Percentiles rank a stretch among this genome's conserved stretches.
These are phyloP conservation scores for Drosophila arizonae DNA, from an alignment of 1,140 invertebrate genomes.

Conservation along the genomic window DNA sequence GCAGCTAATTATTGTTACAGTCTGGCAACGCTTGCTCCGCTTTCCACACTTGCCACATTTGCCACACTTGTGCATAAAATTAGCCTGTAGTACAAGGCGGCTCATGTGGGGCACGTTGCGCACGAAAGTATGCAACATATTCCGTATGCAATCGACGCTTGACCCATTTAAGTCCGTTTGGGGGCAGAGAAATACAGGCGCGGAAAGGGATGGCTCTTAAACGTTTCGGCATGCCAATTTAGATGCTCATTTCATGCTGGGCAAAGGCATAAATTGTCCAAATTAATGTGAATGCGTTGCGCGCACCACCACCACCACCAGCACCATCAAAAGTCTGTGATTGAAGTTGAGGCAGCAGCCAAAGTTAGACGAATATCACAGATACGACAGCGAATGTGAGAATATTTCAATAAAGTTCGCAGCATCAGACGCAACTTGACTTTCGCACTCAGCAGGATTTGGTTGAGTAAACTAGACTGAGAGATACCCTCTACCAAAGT, in stretches of 20 bases:
- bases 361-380: slow-evolving; percentile 15
- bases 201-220: slow-evolving; percentile 28
- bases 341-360: not conserved
- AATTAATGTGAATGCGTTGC: slow-evolving; percentile 71
- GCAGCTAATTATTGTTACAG: slow-evolving; percentile 52
- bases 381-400: slow-evolving; percentile 23
- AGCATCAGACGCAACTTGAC: slow-evolving; percentile 30
- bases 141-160: slow-evolving; percentile 55
- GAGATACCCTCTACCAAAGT: not conserved
- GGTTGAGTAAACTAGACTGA: not conserved
- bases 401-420: slow-evolving; percentile 58
- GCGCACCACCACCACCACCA: slow-evolving; percentile 38
- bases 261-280: slow-evolving; percentile 70
- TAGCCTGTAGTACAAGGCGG: slow-evolving; percentile 44
- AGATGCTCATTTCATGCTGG: not conserved
- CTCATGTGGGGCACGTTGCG: slow-evolving; percentile 52
- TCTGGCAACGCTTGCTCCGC: not conserved
- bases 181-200: not conserved
- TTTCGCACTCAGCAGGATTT: slow-evolving; percentile 40
- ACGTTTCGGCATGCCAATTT: slow-evolving; percentile 7
- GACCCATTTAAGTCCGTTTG: slow-evolving; percentile 37
- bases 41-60: not conserved
- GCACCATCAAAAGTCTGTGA: slow-evolving; percentile 13
- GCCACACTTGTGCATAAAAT: slow-evolving; percentile 65
- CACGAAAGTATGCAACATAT: slow-evolving; percentile 31